A percentile compares a stretch with the other conserved stretches of the same genome.
Evolutionary conservation across 2,113 vertebrate genomes (phyloP).

Genomic region (Lynx canadensis): DNA sequence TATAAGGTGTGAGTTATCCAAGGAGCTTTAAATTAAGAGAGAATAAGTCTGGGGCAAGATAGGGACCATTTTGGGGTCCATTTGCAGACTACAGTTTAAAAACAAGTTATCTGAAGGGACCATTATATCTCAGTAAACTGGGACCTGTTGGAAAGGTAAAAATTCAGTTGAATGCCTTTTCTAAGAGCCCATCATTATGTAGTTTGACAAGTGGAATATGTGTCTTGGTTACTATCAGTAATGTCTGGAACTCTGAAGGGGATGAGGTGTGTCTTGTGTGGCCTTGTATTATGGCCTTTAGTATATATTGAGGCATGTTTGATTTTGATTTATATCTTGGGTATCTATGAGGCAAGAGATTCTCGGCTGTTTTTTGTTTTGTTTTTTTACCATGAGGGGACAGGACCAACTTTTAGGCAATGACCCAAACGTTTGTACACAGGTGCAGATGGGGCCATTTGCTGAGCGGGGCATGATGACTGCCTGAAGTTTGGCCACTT

Average conservation of each 20-base stretch:
- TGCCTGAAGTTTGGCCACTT: neutral
- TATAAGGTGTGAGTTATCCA: neutral
- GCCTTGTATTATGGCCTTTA: neutral
- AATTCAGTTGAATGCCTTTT: neutral
- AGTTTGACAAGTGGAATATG: neutral
- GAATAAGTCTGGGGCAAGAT: neutral
- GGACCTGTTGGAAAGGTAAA: neutral
- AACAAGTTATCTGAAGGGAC: neutral
- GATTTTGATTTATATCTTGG: neutral
- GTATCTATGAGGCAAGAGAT: neutral
- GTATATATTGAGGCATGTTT: neutral
- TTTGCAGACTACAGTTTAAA: neutral
- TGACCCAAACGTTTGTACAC: neutral
- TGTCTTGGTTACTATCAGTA: neutral
- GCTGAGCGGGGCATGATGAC: neutral
- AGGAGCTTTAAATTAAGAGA: neutral
- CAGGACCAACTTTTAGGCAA: neutral
- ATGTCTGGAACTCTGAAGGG: neutral
- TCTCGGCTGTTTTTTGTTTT: too few relatives aligned
- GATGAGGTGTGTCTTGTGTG: neutral
- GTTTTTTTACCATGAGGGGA: neutral
- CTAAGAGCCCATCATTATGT: neutral
- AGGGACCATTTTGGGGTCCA: neutral
- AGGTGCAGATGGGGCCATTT: neutral
- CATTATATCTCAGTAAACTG: neutral